A percentile compares a stretch with the other conserved stretches of the same genome.
These are phyloP conservation scores for Spea bombifrons DNA, from an alignment of 2,113 vertebrate genomes.

Conservation along the genomic window DNA sequence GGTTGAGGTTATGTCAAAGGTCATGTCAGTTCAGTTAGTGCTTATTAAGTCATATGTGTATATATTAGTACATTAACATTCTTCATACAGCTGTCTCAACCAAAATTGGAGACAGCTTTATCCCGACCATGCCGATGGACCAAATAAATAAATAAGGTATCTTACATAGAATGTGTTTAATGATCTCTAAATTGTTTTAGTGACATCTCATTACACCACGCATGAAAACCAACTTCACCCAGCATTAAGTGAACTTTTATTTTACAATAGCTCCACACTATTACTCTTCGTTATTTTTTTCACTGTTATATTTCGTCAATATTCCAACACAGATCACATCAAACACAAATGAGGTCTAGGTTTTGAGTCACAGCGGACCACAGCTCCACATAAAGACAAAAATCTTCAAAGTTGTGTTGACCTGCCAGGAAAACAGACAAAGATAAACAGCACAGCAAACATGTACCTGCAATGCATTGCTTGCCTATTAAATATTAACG, in stretches of 20 bases:
- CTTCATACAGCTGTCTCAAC: too few species aligned
- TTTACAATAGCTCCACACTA: slow-evolving; percentile 57
- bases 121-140: too few species aligned
- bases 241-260: slow-evolving; percentile 53
- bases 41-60: too few species aligned
- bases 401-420: slow-evolving; percentile 86
- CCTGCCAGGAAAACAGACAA: slow-evolving; percentile 72
- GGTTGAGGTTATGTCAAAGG: too few species aligned
- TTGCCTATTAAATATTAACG: slow-evolving; percentile 78
- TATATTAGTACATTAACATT: too few species aligned
- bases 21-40: too few species aligned
- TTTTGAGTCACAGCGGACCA: slow-evolving; percentile 79
- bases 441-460: slow-evolving; percentile 67
- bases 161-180: too few species aligned
- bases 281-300: slow-evolving; percentile 54
- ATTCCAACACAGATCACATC: slow-evolving; percentile 79
- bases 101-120: too few species aligned
- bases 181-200: neutral
- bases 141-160: too few species aligned
- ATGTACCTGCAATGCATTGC: slow-evolving; percentile 68
- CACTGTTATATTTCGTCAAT: slow-evolving; percentile 58
- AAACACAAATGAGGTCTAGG: slow-evolving; percentile 88
- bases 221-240: neutral
- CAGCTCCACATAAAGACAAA: slow-evolving; percentile 79
- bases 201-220: neutral